Conservation (phyloP, 2,797 vertebrate genomes). For the Melanogrammus aeglefinus region DNA sequence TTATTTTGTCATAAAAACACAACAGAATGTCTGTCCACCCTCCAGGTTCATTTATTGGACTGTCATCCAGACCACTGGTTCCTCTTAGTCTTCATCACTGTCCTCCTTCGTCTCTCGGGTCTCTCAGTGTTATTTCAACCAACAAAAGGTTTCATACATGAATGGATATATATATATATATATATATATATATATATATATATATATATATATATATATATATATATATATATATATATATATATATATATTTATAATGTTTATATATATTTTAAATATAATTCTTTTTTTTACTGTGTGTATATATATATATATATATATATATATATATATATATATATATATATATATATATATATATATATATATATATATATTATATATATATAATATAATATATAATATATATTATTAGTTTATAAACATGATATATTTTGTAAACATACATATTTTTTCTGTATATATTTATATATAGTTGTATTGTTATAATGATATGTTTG, state of each 20-base stretch:
- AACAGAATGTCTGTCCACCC: conserved; percentile 9
- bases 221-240: neutral
- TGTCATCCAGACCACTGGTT: neutral
- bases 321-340: neutral
- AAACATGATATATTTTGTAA: neutral
- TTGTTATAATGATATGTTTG: neutral
- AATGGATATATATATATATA: neutral
- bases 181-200: neutral
- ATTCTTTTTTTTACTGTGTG: neutral
- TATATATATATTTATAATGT: no score
- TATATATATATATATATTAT: no score
- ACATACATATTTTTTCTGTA: no score
- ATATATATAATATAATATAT: no score
- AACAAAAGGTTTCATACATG: neutral
- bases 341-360: no score
- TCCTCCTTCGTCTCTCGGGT: neutral
- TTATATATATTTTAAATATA: neutral
- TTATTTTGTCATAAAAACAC: conserved; percentile 16
- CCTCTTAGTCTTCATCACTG: neutral
- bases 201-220: neutral
- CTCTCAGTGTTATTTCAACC: neutral
- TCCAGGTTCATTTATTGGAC: neutral
- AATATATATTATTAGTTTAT: neutral
- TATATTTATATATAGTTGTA: no score
- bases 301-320: no score